Evolutionary conservation across 2,888 invertebrate species (phyloP), one percentile per base, ranked within the genome.

Genomic region (Volucella zonaria): DNA sequence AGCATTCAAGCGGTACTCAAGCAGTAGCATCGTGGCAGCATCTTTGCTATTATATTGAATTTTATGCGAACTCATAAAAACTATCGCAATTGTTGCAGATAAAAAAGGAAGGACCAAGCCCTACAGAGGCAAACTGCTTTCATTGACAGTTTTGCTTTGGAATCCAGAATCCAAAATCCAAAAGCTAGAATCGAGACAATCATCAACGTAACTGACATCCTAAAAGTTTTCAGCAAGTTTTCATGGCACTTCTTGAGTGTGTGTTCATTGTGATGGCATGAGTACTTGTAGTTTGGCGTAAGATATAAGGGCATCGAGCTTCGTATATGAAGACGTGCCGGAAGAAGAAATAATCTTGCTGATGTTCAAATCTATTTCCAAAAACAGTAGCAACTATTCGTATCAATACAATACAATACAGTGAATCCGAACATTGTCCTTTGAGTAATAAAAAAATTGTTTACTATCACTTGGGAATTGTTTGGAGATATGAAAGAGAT

Each of bases 61-160:
- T 81, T 73, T 68, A 80, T 81, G 61, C 64, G 47, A 71, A 51
- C 43, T 54, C 56, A 81, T 85, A 77, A 81, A 73, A 85, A 76
- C 80, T 83, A 75, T 75, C 51, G 42, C 80, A 38, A 79, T 79
- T 79, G 70, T 79, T 74, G 64, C 62, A 67, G 78, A 70, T 70
- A 73, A 64, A 18, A 61, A 59, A 61, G 61, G 10, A 58, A 67
- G 43, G 71, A 43, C 31, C 1, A 31, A 43, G n/a, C 8, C 43
- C 12, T 64, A 45, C 10, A 61, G 56, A 66, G 43, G 40, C 62
- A 71, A 73, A 75, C 75, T 80, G 83, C 71, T 76, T 38, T 49
- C 66, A 85, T 80, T 80, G 80, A 71, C 71, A 76, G 71, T 71
- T 76, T 85, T 76, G 0, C 54, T 76, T 73, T 11, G 8, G 43